These are phyloP conservation scores for Rhinophrynus dorsalis DNA, from an alignment of 2,797 vertebrate genomes.

Conservation along the genomic window DNA sequence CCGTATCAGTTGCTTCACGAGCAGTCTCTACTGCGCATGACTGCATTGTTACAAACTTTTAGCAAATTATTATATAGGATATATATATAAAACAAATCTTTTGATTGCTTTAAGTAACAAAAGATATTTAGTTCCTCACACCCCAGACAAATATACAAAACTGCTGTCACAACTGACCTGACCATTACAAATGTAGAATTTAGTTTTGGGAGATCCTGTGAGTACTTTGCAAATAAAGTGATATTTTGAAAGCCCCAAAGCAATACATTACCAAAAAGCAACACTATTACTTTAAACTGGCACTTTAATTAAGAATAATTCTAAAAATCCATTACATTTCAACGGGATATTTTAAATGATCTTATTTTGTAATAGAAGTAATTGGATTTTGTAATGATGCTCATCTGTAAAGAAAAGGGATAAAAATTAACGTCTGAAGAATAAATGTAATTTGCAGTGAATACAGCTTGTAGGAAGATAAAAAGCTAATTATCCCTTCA, in stretches of 20 bases:
- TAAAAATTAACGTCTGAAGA: slow-evolving; percentile 56
- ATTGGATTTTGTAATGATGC: slow-evolving; percentile 58
- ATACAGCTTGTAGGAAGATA: slow-evolving; percentile 49
- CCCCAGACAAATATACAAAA: too few species aligned
- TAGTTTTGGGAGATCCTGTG: too few species aligned
- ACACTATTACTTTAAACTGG: not conserved
- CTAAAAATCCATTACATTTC: slow-evolving; percentile 51
- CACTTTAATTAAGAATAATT: slow-evolving; percentile 25
- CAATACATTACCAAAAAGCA: not conserved
- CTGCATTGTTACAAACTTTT: too few species aligned
- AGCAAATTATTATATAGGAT: too few species aligned
- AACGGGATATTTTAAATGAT: slow-evolving; percentile 57
- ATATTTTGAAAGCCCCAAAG: not conserved
- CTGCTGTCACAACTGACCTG: too few species aligned
- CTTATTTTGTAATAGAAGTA: slow-evolving; percentile 50
- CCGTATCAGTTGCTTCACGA: too few species aligned
- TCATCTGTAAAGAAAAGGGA: slow-evolving; percentile 53
- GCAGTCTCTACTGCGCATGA: too few species aligned
- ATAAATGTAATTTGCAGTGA: slow-evolving; percentile 52
- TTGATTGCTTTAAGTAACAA: too few species aligned
- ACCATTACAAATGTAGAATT: too few species aligned
- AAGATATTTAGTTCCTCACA: too few species aligned
- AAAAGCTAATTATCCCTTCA: slow-evolving; percentile 54
- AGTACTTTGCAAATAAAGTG: too few species aligned
- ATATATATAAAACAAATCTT: too few species aligned